Conservation (phyloP, 2,888 invertebrate species). For the Dysmachus trigonus region DNA sequence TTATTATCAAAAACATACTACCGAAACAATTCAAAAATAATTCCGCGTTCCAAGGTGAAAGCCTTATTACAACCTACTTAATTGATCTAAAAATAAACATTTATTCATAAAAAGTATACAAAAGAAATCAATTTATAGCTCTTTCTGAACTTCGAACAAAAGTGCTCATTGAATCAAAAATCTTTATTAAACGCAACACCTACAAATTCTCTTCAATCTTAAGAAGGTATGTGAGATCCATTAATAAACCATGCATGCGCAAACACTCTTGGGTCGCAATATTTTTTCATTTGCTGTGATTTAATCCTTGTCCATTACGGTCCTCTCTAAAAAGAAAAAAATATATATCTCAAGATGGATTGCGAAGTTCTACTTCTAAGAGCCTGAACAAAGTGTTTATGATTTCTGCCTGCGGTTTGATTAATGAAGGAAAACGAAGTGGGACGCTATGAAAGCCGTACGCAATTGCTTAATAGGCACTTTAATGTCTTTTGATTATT, state of each 20-base stretch:
- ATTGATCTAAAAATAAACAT: not conserved
- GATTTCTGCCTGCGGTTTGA: not conserved
- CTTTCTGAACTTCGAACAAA: not conserved
- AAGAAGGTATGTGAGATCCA: not conserved
- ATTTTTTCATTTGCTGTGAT: not conserved
- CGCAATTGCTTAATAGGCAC: not conserved
- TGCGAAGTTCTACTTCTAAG: not conserved
- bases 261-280: not conserved
- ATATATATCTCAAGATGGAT: not conserved
- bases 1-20: too few species aligned
- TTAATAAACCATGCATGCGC: not conserved
- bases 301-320: not conserved
- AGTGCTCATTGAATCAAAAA: not conserved
- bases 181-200: not conserved
- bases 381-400: not conserved
- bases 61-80: not conserved
- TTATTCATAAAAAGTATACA: not conserved
- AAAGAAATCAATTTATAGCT: not conserved
- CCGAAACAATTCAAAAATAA: too few species aligned
- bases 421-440: not conserved
- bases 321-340: not conserved
- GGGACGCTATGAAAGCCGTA: not conserved
- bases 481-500: not conserved
- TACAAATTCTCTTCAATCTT: not conserved
- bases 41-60: not conserved